These are phyloP conservation scores for Tenthredo mesomela DNA, from an alignment of 2,888 invertebrate species.

Conservation along the genomic window DNA sequence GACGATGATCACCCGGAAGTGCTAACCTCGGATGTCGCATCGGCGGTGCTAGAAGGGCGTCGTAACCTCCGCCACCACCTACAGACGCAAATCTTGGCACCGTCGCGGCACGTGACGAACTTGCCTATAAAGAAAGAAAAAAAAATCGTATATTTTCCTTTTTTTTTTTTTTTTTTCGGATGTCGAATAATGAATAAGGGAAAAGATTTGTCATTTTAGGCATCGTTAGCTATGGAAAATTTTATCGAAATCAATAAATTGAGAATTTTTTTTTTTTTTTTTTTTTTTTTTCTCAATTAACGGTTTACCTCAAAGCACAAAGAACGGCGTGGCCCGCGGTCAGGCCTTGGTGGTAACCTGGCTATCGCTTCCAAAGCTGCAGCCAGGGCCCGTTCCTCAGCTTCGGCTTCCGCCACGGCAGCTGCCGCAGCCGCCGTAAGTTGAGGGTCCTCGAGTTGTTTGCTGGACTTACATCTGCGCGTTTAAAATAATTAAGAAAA, in stretches of 20 bases:
- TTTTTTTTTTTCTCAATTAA: not conserved
- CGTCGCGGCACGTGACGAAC: constrained; percentile 63
- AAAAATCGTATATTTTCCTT: too few relatives aligned
- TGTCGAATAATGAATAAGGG: not conserved
- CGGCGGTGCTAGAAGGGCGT: constrained; percentile 85
- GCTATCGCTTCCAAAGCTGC: constrained; percentile 86
- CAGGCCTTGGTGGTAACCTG: constrained; percentile 76
- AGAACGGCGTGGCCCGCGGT: constrained; percentile 81
- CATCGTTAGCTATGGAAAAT: too few relatives aligned
- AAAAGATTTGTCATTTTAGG: not conserved
- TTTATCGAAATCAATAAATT: not conserved
- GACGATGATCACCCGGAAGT: constrained; percentile 78
- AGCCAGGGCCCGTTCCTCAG: constrained; percentile 86
- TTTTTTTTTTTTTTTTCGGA: not conserved
- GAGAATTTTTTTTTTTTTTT: too few relatives aligned
- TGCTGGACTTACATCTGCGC: constrained; percentile 77
- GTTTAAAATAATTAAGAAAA: not conserved
- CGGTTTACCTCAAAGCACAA: constrained; percentile 83
- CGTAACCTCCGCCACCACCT: constrained; percentile 84
- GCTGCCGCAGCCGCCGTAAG: constrained; percentile 85
- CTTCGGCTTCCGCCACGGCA: constrained; percentile 87
- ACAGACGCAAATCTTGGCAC: constrained; percentile 82
- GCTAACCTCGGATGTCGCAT: constrained; percentile 79
- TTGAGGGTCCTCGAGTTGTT: constrained; percentile 84
- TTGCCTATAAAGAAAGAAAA: constrained; percentile 59